These are phyloP conservation scores for Porites lutea DNA, from an alignment of 64 coral and sea anemone species.

Conservation along the genomic window DNA sequence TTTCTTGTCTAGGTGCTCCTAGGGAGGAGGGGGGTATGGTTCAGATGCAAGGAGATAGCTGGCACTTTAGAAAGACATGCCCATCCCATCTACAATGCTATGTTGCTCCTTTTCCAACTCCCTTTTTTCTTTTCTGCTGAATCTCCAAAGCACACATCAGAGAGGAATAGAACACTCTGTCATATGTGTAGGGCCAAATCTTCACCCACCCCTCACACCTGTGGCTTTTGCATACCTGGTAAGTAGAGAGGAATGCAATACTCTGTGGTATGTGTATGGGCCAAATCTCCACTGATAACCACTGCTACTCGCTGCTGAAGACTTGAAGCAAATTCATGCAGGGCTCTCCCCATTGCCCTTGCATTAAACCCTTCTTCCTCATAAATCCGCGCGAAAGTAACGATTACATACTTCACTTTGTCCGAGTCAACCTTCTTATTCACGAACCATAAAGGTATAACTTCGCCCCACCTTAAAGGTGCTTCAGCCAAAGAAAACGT, in stretches of 20 bases:
- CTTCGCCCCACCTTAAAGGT: slow-evolving; percentile 85
- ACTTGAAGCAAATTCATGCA: slow-evolving; percentile 55
- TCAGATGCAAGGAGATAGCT: too few species aligned
- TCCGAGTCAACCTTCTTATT: slow-evolving; percentile 61
- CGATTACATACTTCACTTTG: slow-evolving; percentile 68
- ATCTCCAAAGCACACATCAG: too few species aligned
- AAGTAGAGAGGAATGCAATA: slow-evolving; percentile 74
- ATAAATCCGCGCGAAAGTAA: neutral
- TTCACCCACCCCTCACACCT: too few species aligned
- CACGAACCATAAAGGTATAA: slow-evolving; percentile 83
- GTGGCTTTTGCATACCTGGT: slow-evolving; percentile 41
- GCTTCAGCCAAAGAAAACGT: slow-evolving; percentile 57
- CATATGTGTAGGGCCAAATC: too few species aligned
- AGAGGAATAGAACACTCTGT: too few species aligned
- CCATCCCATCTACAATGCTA: too few species aligned
- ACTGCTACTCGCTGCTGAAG: slow-evolving; percentile 71
- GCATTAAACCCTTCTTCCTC: neutral
- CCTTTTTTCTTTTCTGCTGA: too few species aligned
- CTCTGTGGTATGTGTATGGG: slow-evolving; percentile 56
- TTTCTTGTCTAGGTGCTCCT: too few species aligned
- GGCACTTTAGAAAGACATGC: too few species aligned
- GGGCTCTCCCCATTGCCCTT: slow-evolving; percentile 35
- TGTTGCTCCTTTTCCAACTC: too few species aligned
- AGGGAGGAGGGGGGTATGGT: too few species aligned
- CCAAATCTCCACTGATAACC: slow-evolving; percentile 80